Percentiles rank a stretch among this genome's conserved stretches.
These are phyloP conservation scores for Anabas testudineus DNA, from an alignment of 2,797 vertebrate species.

Conservation along the genomic window DNA sequence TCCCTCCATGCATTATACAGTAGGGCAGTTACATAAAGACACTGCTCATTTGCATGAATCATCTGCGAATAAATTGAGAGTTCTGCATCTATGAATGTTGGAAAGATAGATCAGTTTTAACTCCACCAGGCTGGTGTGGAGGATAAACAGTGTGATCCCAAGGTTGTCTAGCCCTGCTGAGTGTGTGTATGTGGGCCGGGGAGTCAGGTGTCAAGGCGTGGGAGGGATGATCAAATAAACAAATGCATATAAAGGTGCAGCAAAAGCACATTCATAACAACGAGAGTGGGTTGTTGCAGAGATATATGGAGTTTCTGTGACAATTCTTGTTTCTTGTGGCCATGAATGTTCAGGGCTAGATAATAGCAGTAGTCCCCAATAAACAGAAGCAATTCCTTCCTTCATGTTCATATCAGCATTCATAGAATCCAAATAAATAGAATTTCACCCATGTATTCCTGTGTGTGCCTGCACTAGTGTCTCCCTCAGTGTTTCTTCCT, in stretches of 20 bases:
- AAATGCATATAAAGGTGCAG: slow-evolving; percentile 2
- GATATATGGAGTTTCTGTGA: too few species aligned
- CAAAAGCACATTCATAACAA: background rate
- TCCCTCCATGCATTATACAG: slow-evolving; percentile 50
- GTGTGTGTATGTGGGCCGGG: slow-evolving; percentile 22
- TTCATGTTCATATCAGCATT: too few species aligned
- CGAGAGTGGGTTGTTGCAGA: background rate
- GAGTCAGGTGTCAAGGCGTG: slow-evolving; percentile 19
- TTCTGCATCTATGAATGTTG: slow-evolving; percentile 20
- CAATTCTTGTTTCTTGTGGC: too few species aligned
- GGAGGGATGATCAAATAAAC: slow-evolving; percentile 27
- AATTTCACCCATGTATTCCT: too few species aligned
- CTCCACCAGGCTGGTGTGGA: slow-evolving; percentile 27
- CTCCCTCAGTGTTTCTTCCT: too few species aligned
- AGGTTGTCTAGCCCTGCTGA: slow-evolving; percentile 41
- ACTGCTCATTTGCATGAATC: slow-evolving; percentile 44
- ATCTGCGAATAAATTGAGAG: slow-evolving; percentile 24
- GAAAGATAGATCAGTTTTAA: slow-evolving; percentile 16
- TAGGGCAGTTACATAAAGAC: slow-evolving; percentile 55
- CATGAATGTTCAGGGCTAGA: too few species aligned
- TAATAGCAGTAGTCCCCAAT: too few species aligned
- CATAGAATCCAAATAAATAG: too few species aligned
- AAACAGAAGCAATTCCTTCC: too few species aligned
- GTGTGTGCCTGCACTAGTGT: too few species aligned
- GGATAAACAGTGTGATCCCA: slow-evolving; percentile 40